Conservation (phyloP, 2,113 vertebrate species). For the Lepisosteus osseus region DNA sequence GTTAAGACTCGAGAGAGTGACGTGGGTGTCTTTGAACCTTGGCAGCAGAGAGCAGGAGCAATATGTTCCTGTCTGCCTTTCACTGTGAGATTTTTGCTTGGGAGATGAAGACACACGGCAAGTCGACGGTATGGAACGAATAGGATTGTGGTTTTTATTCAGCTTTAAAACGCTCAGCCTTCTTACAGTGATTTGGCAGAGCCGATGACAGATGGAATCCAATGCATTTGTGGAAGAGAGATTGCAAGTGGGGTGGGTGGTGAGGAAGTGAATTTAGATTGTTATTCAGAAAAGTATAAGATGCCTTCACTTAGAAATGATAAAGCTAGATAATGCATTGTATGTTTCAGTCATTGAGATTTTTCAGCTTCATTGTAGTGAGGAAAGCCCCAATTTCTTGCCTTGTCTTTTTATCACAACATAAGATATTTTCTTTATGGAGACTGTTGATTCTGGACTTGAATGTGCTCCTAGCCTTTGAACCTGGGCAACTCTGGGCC, state of each 20-base stretch:
- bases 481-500: neutral
- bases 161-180: slow-evolving; percentile 14
- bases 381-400: neutral
- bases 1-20: slow-evolving; percentile 12
- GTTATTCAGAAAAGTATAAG: neutral
- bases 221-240: neutral
- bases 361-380: neutral
- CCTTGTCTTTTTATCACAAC: slow-evolving; percentile 6
- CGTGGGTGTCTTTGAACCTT: slow-evolving; percentile 7
- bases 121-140: slow-evolving; percentile 32
- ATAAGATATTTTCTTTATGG: slow-evolving; percentile 10
- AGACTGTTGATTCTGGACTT: slow-evolving; percentile 7
- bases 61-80: slow-evolving; percentile 20
- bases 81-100: slow-evolving; percentile 11
- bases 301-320: neutral
- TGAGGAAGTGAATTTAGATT: neutral
- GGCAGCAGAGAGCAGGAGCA: slow-evolving; percentile 6
- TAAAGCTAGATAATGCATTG: neutral
- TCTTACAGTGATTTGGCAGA: slow-evolving; percentile 10
- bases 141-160: slow-evolving; percentile 22
- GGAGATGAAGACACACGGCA: slow-evolving; percentile 15
- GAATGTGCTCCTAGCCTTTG: neutral
- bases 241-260: neutral
- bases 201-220: slow-evolving; percentile 1
- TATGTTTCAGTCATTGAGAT: neutral